Conservation (phyloP, 1,140 invertebrate genomes). For the Oscheius sp. region DNA sequence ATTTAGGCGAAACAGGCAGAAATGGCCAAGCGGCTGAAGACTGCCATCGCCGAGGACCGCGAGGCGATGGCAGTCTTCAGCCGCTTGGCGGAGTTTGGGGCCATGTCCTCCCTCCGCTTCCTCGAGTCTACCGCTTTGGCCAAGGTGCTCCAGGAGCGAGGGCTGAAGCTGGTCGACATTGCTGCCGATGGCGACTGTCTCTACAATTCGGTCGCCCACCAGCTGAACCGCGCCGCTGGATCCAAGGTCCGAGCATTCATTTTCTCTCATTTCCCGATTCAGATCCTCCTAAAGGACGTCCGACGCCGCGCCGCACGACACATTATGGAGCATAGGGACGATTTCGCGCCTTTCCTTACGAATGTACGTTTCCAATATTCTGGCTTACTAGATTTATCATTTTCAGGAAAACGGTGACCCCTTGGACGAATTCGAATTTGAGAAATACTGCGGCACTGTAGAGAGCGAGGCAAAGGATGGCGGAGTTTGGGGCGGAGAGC, state of each 20-base stretch:
- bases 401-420: constrained; percentile 8
- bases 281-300: constrained; percentile 43
- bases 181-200: constrained; percentile 39
- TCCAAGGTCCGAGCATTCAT: not conserved
- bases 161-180: constrained; percentile 34
- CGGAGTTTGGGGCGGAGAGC: constrained; percentile 62
- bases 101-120: constrained; percentile 4
- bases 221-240: constrained; percentile 4
- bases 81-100: too few relatives aligned
- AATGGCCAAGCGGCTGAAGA: constrained; percentile 17
- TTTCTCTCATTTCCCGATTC: not conserved
- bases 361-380: constrained; percentile 45
- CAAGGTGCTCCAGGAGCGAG: constrained; percentile 10
- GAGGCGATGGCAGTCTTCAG: too few relatives aligned
- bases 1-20: constrained; percentile 38
- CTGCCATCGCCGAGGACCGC: constrained; percentile 8
- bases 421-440: constrained; percentile 57
- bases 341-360: constrained; percentile 62
- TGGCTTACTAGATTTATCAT: not conserved
- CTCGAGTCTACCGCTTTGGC: constrained; percentile 21
- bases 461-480: constrained; percentile 11
- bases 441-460: constrained; percentile 59
- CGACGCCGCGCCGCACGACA: constrained; percentile 54
- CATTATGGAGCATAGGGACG: constrained; percentile 58
- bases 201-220: constrained; percentile 40